Base-by-base conservation (phyloP, 2,888 invertebrate genomes). In the Eupithecia exiguata region DNA sequence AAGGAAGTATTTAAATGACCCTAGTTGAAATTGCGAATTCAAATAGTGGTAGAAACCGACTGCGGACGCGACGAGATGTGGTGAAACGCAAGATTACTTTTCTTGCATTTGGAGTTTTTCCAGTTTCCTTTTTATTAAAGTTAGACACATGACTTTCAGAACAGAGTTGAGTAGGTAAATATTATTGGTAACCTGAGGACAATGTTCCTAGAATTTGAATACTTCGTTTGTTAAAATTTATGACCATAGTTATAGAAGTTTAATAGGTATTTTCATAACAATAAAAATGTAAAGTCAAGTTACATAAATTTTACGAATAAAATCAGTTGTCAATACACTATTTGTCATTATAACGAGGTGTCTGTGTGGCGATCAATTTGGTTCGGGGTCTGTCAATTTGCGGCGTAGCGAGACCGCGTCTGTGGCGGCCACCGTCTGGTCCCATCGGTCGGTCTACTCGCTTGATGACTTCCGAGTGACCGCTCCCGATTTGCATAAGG, bases 381-480 rank as follows among this genome's bases (percentile, higher is more conserved):
- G 85, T 77, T 81, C 81, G 87, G 85, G 83, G 84, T 84, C 88
- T 92, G 92, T 91, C 92, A 93, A 92, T 93, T 92, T 92, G 91
- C 77, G 87, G 86, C 79, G 74, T 58, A 30, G 40, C 21, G 40
- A 65, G 65, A 65, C 65, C 38, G 65, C 65, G 79, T 75, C 74
- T 43, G 70, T 74, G 63, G 73, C 62, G 25, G 38, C 49, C 69
- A 74, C 76, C 76, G 82, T 76, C 78, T 76, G 79, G 76, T 77
- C 77, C 76, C 78, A 77, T 81, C 21, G 58, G 58, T 38, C 71
- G 70, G 68, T 76, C 83, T 62, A 85, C 83, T 78, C 79, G 81
- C 82, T 84, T 91, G 92, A 92, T 92, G 92, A 93, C 92, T 94
- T 93, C 92, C 93, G 91, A 93, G 88, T 93, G 92, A 92, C 93